phyloP scores from a whole-genome alignment of 1,140 invertebrate genomes.

The Ectropis grisescens region DNA sequence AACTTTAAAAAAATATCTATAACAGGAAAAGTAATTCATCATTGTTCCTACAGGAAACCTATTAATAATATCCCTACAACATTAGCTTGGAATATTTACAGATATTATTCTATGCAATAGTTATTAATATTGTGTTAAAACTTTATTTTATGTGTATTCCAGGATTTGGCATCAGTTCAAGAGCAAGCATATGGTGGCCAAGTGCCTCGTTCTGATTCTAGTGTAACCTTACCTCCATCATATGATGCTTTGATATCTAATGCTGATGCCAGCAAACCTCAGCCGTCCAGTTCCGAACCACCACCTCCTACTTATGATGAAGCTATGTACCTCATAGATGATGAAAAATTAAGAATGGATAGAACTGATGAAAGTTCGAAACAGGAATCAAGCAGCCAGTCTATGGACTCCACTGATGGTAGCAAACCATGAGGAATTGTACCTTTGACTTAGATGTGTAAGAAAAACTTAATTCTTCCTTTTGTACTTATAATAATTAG shows the following conservation, averaged over 20 bases:
- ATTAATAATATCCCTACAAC: no score
- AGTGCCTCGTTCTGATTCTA: conserved; percentile 66
- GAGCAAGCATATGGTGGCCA: conserved; percentile 58
- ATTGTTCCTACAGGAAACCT: no score
- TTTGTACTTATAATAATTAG: conserved; percentile 55
- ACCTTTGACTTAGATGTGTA: conserved; percentile 26
- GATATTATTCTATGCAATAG: no score
- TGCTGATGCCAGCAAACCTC: conserved; percentile 44
- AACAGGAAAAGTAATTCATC: no score
- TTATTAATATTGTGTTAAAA: no score
- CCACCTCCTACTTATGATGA: conserved; percentile 74
- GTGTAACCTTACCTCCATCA: conserved; percentile 71
- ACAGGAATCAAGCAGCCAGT: conserved; percentile 47
- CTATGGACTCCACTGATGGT: conserved; percentile 22
- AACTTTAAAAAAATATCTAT: no score
- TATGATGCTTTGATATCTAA: conserved; percentile 70
- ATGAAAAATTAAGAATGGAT: conserved; percentile 51
- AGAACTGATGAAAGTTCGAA: conserved; percentile 39
- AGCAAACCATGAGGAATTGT: conserved; percentile 41
- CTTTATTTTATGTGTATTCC: no score
- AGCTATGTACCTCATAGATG: conserved; percentile 71
- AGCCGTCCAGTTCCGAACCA: conserved; percentile 59
- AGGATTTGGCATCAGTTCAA: conserved; percentile 70
- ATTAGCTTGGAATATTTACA: no score
- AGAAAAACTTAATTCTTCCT: conserved; percentile 52